Percentiles rank a stretch among this genome's conserved stretches.
phyloP scores from a whole-genome alignment of 2,797 vertebrate genomes.

The Ataeniobius toweri region DNA sequence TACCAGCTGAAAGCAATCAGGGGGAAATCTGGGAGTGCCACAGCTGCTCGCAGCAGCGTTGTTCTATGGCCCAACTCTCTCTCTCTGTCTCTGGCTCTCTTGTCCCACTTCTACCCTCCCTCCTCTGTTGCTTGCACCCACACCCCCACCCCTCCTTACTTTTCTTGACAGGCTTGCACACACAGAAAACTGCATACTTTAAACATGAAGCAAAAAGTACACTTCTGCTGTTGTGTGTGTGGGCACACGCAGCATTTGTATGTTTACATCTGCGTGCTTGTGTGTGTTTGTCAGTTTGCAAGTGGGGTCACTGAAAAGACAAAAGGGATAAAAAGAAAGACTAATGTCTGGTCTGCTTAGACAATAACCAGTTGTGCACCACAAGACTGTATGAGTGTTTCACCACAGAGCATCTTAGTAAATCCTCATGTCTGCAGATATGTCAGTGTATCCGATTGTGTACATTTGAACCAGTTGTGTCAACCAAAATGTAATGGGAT shows the following conservation, averaged over 20 bases:
- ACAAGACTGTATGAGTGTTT: conserved; percentile 49
- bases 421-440: conserved; percentile 37
- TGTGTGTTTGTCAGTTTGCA: conserved; percentile 56
- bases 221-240: conserved; percentile 49
- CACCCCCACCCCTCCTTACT: conserved; percentile 15
- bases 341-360: conserved; percentile 52
- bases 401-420: conserved; percentile 50
- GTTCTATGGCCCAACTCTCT: conserved; percentile 79
- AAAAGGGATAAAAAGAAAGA: conserved; percentile 73
- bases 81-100: conserved; percentile 64
- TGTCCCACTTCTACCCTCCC: conserved; percentile 64
- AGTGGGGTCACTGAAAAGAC: conserved; percentile 70
- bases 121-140: conserved; percentile 42
- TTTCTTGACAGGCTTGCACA: conserved; percentile 59
- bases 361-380: conserved; percentile 57
- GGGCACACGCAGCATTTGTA: conserved; percentile 24
- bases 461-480: conserved; percentile 21
- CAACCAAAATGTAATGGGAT: conserved; percentile 7
- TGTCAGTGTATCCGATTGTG: conserved; percentile 23
- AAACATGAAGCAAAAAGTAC: conserved; percentile 76
- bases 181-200: conserved; percentile 74
- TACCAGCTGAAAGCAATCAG: conserved; percentile 99
- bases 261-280: conserved; percentile 36
- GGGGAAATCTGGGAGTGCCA: conserved; percentile 94
- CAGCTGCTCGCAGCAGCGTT: conserved; percentile 92